Percentiles rank a stretch among this genome's conserved stretches.
These are phyloP conservation scores for Ictidomys tridecemlineatus DNA, from an alignment of 2,113 vertebrate genomes.

Conservation along the genomic window DNA sequence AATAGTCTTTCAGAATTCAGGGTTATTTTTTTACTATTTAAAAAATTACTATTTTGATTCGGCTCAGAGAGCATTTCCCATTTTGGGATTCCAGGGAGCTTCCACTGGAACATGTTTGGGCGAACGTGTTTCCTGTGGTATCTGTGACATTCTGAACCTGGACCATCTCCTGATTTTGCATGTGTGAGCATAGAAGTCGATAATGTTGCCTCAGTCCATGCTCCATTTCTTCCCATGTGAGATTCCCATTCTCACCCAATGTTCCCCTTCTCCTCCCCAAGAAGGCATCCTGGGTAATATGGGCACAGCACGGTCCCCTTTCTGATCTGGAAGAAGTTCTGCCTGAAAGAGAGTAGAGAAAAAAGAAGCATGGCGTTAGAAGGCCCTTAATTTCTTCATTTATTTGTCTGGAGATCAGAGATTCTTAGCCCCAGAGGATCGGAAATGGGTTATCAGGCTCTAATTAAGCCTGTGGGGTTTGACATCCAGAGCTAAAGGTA, in stretches of 20 bases:
- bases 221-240: background rate
- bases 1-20: constrained; percentile 69
- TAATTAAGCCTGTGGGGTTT: constrained; percentile 65
- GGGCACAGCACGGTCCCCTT: background rate
- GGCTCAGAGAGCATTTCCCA: constrained; percentile 44
- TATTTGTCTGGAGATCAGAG: constrained; percentile 74
- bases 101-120: background rate
- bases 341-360: background rate
- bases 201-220: background rate
- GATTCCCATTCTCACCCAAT: background rate
- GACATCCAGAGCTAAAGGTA: constrained; percentile 7
- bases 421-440: constrained; percentile 43
- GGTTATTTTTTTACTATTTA: constrained; percentile 61
- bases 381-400: constrained; percentile 67
- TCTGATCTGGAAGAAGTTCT: background rate
- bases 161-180: background rate
- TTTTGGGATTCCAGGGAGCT: background rate
- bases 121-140: too few relatives aligned
- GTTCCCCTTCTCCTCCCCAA: background rate
- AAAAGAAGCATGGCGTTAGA: background rate
- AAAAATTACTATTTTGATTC: constrained; percentile 75
- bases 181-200: background rate
- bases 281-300: background rate
- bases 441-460: constrained; percentile 74
- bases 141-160: background rate